These are phyloP conservation scores for Varanus komodoensis DNA, from an alignment of 2,113 vertebrate species.

Conservation along the genomic window DNA sequence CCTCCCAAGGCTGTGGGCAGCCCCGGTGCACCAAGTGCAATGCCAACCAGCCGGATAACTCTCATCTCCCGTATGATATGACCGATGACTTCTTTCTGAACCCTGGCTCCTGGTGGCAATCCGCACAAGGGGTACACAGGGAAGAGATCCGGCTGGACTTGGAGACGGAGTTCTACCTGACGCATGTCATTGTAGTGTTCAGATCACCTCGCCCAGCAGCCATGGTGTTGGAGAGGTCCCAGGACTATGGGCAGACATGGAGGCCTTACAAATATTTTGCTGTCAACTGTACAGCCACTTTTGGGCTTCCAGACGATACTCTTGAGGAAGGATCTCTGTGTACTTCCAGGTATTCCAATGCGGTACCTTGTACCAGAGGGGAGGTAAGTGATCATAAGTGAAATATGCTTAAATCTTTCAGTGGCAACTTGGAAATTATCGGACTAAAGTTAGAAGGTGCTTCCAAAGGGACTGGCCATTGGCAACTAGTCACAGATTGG, in stretches of 20 bases:
- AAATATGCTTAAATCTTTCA: constrained; percentile 6
- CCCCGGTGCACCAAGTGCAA: constrained; percentile 76
- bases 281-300: constrained; percentile 83
- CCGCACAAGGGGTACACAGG: constrained; percentile 73
- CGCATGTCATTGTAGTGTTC: constrained; percentile 87
- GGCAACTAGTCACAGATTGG: not conserved
- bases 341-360: constrained; percentile 86
- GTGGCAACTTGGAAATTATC: not conserved
- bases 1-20: constrained; percentile 51
- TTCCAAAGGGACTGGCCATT: not conserved
- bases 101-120: constrained; percentile 89
- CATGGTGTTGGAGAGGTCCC: constrained; percentile 87
- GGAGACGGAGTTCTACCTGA: constrained; percentile 85
- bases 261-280: constrained; percentile 87
- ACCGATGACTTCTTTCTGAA: constrained; percentile 84
- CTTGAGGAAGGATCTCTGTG: constrained; percentile 81
- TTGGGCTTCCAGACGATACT: constrained; percentile 84
- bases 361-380: constrained; percentile 83
- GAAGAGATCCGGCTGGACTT: constrained; percentile 88
- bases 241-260: constrained; percentile 86
- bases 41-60: constrained; percentile 68
- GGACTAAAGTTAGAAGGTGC: not conserved
- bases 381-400: constrained; percentile 80
- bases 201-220: constrained; percentile 87
- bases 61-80: constrained; percentile 85